Conservation (phyloP, 2,113 vertebrate genomes). For the Microcebus tavaratra region DNA sequence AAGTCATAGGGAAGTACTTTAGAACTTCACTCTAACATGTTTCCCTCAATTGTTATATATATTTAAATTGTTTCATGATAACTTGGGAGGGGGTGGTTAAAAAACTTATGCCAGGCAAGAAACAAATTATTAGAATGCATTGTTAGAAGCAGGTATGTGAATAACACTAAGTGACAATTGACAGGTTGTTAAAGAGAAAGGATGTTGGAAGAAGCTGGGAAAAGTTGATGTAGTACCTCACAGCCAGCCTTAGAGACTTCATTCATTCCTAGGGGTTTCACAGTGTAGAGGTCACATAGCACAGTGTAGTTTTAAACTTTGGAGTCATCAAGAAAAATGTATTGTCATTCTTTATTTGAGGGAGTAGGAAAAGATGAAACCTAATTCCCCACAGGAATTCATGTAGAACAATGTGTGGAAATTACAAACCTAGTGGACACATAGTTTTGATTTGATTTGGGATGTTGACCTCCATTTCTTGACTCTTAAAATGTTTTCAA, state of each 20-base stretch:
- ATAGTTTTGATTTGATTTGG: conserved; percentile 9
- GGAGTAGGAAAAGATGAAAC: background rate
- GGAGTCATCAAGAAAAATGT: background rate
- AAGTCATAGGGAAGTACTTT: background rate
- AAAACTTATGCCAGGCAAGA: background rate
- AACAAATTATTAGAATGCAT: background rate
- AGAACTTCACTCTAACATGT: background rate
- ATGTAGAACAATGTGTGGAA: background rate
- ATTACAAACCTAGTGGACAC: background rate
- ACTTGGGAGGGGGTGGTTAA: background rate
- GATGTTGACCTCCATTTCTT: background rate
- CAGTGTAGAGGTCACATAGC: no score
- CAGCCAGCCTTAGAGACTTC: background rate
- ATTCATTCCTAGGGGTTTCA: background rate
- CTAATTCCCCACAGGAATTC: background rate
- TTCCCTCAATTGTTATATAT: background rate
- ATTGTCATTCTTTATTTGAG: background rate
- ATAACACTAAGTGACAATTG: background rate
- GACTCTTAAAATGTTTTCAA: background rate
- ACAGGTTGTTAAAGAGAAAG: background rate
- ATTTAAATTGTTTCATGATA: background rate
- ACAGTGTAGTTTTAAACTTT: background rate
- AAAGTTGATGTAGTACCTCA: background rate
- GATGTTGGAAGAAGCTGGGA: background rate
- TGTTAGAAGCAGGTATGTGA: background rate